Percentiles rank a stretch among this genome's conserved stretches.
These are phyloP conservation scores for Orthosia gothica DNA, from an alignment of 2,888 invertebrate species.

Conservation along the genomic window DNA sequence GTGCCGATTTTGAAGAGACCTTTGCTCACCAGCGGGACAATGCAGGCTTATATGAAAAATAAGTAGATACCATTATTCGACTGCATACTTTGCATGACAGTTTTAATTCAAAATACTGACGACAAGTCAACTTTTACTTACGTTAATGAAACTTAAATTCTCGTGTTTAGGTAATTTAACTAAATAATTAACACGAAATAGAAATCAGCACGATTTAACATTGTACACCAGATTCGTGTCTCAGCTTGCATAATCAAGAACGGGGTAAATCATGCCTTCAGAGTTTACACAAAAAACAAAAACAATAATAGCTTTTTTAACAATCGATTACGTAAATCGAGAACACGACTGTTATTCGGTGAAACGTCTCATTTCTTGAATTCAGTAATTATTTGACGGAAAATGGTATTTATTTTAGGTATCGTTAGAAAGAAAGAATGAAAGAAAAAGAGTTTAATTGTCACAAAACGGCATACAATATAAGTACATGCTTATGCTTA, in stretches of 20 bases:
- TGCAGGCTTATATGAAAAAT: no score
- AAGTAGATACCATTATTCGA: no score
- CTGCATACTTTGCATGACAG: no score
- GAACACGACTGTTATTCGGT: slow-evolving; percentile 72
- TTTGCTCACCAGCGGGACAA: no score
- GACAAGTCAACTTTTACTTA: neutral
- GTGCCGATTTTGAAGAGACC: no score
- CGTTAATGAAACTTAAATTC: slow-evolving; percentile 19
- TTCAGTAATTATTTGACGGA: slow-evolving; percentile 35
- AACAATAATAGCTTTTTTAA: slow-evolving; percentile 73
- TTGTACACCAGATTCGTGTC: slow-evolving; percentile 56
- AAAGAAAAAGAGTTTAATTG: no score
- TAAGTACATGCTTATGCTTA: no score
- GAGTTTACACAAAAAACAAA: slow-evolving; percentile 70
- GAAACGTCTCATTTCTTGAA: slow-evolving; percentile 69
- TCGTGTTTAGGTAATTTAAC: slow-evolving; percentile 38
- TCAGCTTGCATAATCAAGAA: slow-evolving; percentile 73
- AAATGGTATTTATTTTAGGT: neutral
- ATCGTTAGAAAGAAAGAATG: neutral
- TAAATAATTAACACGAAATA: slow-evolving; percentile 65
- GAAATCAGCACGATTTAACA: slow-evolving; percentile 62
- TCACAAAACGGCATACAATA: no score
- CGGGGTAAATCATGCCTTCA: slow-evolving; percentile 72
- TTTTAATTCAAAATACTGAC: no score
- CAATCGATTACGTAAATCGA: slow-evolving; percentile 80